Base-by-base conservation (phyloP, 2,797 vertebrate species). In the Pangasius krempfi region DNA sequence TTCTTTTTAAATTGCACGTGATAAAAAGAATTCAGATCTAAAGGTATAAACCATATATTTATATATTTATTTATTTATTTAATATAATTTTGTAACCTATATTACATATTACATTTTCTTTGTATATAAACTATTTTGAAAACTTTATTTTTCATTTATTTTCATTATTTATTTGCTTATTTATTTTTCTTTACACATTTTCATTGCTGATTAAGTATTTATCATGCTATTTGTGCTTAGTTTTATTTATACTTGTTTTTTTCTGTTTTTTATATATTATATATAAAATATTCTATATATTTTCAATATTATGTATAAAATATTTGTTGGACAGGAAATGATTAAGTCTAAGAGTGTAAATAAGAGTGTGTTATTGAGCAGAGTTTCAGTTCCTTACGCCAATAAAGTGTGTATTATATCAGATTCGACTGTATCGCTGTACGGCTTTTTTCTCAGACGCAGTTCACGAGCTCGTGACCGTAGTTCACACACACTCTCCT, bases 321-420 rank as follows among this genome's bases (percentile, higher is more conserved):
- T 27, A 40, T 72, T 37, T 68, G 30, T 64, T 33, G 6, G 30
- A 33, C 13, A 79, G 50, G 50, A 56, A 54, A 10, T 47, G 40
- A 47, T 76, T 47, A 5, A 27, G 5, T 47, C 4, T 72, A 2
- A 33, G 66, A 5, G 30, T 14, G 44, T 52, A 52, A 76, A n/a
- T 50, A n/a, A 6, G 72, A 50, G 44, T 76, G 76, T 79, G 76
- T 80, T 56, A 33, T 33, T 37, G 76, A 80, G 73, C 37, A 10
- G 64, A 66, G 33, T 70, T 70, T 37, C 30, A 37, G 37, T 44
- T 47, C 3, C 72, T 75, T 13, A 75, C 73, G 44, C 27, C 47
- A 78, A 50, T 78, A 78, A 52, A n/a, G 75, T 78, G 75, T 78
- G 75, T 78, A 78, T 78, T 80, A 56, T 33, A 56, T 80, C 76